Conservation (phyloP, 2,888 invertebrate species). For the Amiota communis region DNA sequence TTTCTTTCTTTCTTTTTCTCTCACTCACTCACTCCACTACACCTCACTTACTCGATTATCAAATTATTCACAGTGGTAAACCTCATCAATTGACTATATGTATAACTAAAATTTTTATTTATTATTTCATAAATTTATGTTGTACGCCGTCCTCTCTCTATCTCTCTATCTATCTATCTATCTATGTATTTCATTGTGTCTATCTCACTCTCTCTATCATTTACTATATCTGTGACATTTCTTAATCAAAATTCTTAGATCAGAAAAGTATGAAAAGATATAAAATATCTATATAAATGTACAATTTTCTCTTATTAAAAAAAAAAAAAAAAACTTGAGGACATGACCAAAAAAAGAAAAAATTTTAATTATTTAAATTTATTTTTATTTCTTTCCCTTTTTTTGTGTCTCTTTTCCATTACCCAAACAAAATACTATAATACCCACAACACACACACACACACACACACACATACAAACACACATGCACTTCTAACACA, state of each 20-base stretch:
- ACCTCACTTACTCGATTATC: background rate
- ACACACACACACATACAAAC: background rate
- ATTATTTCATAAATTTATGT: too few relatives aligned
- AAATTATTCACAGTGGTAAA: too few relatives aligned
- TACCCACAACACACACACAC: background rate
- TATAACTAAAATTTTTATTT: too few relatives aligned
- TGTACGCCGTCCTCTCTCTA: too few relatives aligned
- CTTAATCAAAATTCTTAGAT: slow-evolving; percentile 33
- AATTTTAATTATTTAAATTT: background rate
- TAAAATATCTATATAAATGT: slow-evolving; percentile 4
- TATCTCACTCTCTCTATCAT: slow-evolving; percentile 31
- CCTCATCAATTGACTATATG: background rate
- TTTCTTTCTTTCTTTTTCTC: slow-evolving; percentile 26
- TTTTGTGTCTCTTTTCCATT: slow-evolving; percentile 4
- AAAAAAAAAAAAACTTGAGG: background rate
- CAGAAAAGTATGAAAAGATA: slow-evolving; percentile 26
- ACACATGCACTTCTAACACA: background rate
- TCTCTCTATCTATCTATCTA: background rate
- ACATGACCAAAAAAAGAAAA: too few relatives aligned
- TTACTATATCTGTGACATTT: slow-evolving; percentile 42
- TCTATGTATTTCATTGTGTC: slow-evolving; percentile 4
- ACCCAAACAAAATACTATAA: background rate
- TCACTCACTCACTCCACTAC: background rate
- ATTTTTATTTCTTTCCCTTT: slow-evolving; percentile 2
- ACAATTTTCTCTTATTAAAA: slow-evolving; percentile 1